These are phyloP conservation scores for Hephaestus fuliginosus DNA, from an alignment of 2,797 vertebrate genomes.

Conservation along the genomic window DNA sequence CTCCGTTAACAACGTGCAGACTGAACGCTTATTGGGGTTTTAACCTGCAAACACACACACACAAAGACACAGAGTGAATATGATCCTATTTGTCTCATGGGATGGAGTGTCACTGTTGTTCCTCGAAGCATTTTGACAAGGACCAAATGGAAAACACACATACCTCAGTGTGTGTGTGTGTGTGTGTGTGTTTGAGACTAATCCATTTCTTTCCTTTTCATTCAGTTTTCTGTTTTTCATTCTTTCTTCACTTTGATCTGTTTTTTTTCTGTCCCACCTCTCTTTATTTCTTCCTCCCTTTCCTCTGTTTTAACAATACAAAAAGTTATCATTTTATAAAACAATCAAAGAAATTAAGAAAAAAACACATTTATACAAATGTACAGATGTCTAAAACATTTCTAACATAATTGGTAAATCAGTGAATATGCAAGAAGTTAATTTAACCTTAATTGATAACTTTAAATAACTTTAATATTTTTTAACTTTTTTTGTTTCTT, in stretches of 20 bases:
- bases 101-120: constrained; percentile 43
- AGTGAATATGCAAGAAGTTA: not conserved
- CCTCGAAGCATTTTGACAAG: constrained; percentile 56
- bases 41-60: constrained; percentile 52
- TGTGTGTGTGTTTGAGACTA: constrained; percentile 8
- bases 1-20: constrained; percentile 50
- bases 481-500: not conserved
- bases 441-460: not conserved
- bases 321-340: not conserved
- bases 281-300: not conserved
- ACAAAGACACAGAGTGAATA: constrained; percentile 1
- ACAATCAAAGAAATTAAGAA: not conserved
- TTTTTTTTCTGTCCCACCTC: not conserved
- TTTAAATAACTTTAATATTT: no score
- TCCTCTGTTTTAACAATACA: not conserved
- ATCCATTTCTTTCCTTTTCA: constrained; percentile 7
- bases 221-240: not conserved
- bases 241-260: not conserved
- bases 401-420: not conserved
- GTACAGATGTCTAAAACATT: not conserved
- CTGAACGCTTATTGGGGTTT: constrained; percentile 59
- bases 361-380: not conserved
- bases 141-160: constrained; percentile 53
- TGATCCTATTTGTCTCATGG: constrained; percentile 55
- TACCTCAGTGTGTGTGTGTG: not conserved